Conservation (phyloP, 2,888 invertebrate species). For the Carabus problematicus region DNA sequence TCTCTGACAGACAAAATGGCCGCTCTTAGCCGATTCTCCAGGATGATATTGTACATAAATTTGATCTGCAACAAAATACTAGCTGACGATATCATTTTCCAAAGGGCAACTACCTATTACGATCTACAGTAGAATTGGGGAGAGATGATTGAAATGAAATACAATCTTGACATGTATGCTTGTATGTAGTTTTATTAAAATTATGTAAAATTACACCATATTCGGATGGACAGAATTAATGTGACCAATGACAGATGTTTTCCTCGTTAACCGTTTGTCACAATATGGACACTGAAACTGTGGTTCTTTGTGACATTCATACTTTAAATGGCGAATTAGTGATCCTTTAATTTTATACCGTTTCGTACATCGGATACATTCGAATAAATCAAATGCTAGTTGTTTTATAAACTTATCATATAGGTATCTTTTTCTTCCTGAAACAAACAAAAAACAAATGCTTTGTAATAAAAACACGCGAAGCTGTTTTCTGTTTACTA, state of each 20-base stretch:
- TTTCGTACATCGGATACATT: slow-evolving; percentile 74
- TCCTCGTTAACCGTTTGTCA: slow-evolving; percentile 44
- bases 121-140: too few species aligned
- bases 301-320: slow-evolving; percentile 70
- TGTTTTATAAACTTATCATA: too few species aligned
- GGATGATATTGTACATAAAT: slow-evolving; percentile 11
- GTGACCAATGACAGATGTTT: slow-evolving; percentile 45
- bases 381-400: slow-evolving; percentile 44
- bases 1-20: slow-evolving; percentile 14
- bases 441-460: too few species aligned
- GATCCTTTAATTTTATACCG: slow-evolving; percentile 80
- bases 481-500: too few species aligned
- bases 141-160: too few species aligned
- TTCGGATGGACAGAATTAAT: slow-evolving; percentile 25
- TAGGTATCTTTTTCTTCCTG: too few species aligned
- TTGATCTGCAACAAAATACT: slow-evolving; percentile 31
- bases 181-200: too few species aligned
- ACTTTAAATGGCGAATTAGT: slow-evolving; percentile 73
- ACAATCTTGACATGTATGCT: too few species aligned
- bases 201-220: not conserved
- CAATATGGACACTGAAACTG: slow-evolving; percentile 65
- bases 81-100: too few species aligned
- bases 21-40: not conserved
- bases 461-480: too few species aligned
- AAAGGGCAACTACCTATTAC: not conserved